phyloP scores from a whole-genome alignment of 2,113 vertebrate genomes.

The Tautogolabrus adspersus region DNA sequence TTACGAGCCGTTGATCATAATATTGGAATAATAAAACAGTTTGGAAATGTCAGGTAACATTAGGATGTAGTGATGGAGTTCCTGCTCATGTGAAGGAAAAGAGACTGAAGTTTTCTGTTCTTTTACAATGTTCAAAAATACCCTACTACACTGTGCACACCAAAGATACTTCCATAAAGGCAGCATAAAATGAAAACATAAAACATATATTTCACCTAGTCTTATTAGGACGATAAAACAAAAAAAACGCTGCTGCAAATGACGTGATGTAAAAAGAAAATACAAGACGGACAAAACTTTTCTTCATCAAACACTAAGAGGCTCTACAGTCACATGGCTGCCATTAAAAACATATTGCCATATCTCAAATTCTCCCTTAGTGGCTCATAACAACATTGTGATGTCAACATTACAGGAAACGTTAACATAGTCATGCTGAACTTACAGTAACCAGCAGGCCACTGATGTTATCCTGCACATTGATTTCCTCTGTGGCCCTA shows the following conservation, averaged over 20 bases:
- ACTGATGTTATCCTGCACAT: conserved; percentile 77
- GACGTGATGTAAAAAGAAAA: not conserved
- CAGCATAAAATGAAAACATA: not conserved
- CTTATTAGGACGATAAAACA: not conserved
- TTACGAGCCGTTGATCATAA: conserved; percentile 77
- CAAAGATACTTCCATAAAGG: not conserved
- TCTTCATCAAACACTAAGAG: conserved; percentile 42
- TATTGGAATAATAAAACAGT: conserved; percentile 76
- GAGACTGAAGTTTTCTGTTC: not conserved
- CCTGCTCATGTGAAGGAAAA: conserved; percentile 21
- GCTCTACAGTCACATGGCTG: conserved; percentile 25
- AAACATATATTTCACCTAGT: not conserved
- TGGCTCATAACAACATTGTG: conserved; percentile 67
- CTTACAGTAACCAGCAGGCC: conserved; percentile 79
- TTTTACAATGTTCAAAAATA: conserved; percentile 2
- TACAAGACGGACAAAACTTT: conserved; percentile 19
- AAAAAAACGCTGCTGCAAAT: not conserved
- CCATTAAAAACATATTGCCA: conserved; percentile 61
- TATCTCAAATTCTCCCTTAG: conserved; percentile 52
- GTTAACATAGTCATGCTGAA: conserved; percentile 77
- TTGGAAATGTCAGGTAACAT: conserved; percentile 75
- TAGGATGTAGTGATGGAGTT: conserved; percentile 54
- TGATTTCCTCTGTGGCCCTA: conserved; percentile 78
- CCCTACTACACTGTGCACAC: not conserved
- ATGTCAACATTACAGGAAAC: conserved; percentile 81